Evolutionary conservation across 1,140 invertebrate species (phyloP), one percentile per base, ranked within the genome.

Genomic region (Monochamus saltuarius): DNA sequence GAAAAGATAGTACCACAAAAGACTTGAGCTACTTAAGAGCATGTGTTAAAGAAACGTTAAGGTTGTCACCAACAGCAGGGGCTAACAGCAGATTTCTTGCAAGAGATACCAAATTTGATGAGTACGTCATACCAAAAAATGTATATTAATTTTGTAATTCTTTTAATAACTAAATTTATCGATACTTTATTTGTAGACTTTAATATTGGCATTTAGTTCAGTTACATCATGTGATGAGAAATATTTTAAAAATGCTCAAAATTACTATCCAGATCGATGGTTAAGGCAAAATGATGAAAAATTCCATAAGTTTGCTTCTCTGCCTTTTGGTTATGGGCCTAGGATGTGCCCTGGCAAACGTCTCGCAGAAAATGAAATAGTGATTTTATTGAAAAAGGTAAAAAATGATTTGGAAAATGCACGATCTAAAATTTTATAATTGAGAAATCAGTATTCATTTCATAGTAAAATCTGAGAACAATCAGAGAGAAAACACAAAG

Each of bases 261-360:
- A 75, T 34, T 83, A 77, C 62, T 65, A 72, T 57, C 81, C 81
- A 11, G 78, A 82, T 67, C 72, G 82, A 62, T 83, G 81, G 79
- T 65, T 83, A 38, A 75, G 77, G 64, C 68, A 66, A 45, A 71
- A 69, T 47, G 73, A 64, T 42, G 38, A 46, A 17, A 40, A 55
- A 40, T 52, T 63, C 7, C 84, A 89, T 71, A 87, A 85, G 9
- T 91, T 89, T 71, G 87, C 88, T 0, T 87, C 86, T 8, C 77
- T 91, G 55, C 90, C 90, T 3, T 92, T 91, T 75, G 90, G 90
- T 14, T 89, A 87, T 75, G 90, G 90, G 0, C 80, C 87, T 34
- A 81, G 90, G 61, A 90, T 91, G 87, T 92, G 90, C 70, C 82
- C 91, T 13, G 90, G 90, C 9, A 82, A 86, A 57, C 77, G 89